Conservation (phyloP, 2,113 vertebrate species). For the Grallaria varia region DNA sequence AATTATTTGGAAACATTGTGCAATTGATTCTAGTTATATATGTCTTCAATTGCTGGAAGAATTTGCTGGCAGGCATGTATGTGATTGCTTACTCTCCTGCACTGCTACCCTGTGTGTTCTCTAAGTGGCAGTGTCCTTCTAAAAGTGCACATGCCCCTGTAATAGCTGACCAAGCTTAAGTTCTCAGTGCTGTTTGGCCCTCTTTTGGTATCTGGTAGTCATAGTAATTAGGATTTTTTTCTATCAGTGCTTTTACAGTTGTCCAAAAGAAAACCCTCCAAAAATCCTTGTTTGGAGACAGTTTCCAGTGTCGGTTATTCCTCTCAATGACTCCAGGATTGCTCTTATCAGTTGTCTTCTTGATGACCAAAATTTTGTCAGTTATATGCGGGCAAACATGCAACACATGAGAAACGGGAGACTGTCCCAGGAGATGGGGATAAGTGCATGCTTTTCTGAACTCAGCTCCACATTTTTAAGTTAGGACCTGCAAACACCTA, state of each 20-base stretch:
- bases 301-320: not conserved
- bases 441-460: not conserved
- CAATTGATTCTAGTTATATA: not conserved
- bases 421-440: not conserved
- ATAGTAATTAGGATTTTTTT: not conserved
- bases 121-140: not conserved
- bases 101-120: not conserved
- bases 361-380: not conserved
- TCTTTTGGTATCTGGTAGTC: not conserved
- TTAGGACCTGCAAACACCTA: not conserved
- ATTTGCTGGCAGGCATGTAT: not conserved
- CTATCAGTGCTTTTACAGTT: not conserved
- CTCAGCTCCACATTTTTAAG: not conserved
- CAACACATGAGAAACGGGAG: not conserved
- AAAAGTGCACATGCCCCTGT: not conserved
- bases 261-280: not conserved
- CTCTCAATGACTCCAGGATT: not conserved
- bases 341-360: not conserved
- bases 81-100: not conserved
- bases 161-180: not conserved
- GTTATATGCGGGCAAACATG: not conserved
- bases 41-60: not conserved
- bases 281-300: not conserved
- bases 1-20: not conserved
- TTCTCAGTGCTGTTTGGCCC: not conserved